These are phyloP conservation scores for Cyanoramphus novaezelandiae DNA, from an alignment of 2,113 vertebrate species.

Conservation along the genomic window DNA sequence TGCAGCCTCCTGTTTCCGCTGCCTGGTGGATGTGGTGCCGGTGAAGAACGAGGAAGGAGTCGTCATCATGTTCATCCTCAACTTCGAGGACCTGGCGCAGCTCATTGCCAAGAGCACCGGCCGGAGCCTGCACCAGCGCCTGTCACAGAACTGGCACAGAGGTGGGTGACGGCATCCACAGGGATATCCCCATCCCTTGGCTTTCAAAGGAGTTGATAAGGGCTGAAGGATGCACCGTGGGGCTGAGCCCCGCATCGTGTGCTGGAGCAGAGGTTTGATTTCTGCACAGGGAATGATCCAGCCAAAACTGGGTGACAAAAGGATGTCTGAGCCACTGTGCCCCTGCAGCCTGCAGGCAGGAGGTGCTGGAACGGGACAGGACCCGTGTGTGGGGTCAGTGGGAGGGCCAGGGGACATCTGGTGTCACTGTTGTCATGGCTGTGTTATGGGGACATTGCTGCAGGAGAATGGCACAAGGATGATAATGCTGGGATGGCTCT, in stretches of 20 bases:
- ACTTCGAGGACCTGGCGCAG: slow-evolving; percentile 88
- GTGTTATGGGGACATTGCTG: background rate
- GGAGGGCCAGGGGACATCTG: background rate
- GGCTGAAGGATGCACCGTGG: background rate
- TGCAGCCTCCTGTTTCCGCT: slow-evolving; percentile 90
- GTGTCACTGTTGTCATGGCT: background rate
- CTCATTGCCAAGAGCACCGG: slow-evolving; percentile 79
- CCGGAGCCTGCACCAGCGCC: slow-evolving; percentile 82
- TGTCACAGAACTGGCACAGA: slow-evolving; percentile 81
- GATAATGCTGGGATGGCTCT: background rate
- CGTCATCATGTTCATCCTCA: slow-evolving; percentile 99
- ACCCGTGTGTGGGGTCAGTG: accelerated
- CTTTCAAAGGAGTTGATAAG: accelerated
- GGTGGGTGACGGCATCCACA: slow-evolving; percentile 57
- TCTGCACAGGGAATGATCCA: background rate
- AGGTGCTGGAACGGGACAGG: background rate
- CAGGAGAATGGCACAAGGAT: background rate
- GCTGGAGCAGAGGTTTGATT: background rate
- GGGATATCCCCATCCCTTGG: background rate
- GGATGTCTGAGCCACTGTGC: background rate
- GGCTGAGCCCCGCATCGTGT: background rate
- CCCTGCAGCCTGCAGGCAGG: background rate
- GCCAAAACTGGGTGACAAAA: background rate
- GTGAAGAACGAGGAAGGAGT: slow-evolving; percentile 92
- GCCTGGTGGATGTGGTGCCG: slow-evolving; percentile 92